Base-by-base conservation (phyloP, 2,797 vertebrate genomes). In the Sebastes wilsoni region DNA sequence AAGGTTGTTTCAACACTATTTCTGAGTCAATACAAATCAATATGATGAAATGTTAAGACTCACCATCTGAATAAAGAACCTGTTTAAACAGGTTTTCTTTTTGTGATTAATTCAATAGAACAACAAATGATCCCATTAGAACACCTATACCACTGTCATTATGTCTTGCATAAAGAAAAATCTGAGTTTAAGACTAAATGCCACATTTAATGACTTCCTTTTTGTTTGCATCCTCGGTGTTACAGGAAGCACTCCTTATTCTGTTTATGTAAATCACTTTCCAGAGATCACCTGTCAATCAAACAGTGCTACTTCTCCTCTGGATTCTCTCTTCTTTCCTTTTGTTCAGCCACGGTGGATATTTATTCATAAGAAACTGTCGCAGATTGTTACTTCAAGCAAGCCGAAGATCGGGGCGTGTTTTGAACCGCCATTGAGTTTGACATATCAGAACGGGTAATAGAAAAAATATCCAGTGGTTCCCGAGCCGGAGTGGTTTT, bases 401-500 rank as follows among this genome's bases (percentile, higher is more conserved):
- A 11, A 74, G 69, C 42, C n/a, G 1, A 38, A 65, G 77, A 78
- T 80, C 34, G 38, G 72, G 59, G 46, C 2, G 32, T 75, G 69
- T 79, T 84, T 71, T 85, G 54, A 86, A 64, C 52, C 1, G 4
- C 66, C 72, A 84, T 72, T 65, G 78, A 84, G 82, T 89, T 66
- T 88, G 87, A 88, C 83, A 85, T 74, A 87, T 85, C 83, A 82
- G 79, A 88, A 78, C 49, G 38, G 85, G 76, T 83, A 86, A 87
- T 81, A 49, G 54, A 81, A 83, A 89, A 84, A 91, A 89, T 82
- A 87, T 88, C 73, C 71, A 83, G 71, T 78, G 74, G 36, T 87
- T 65, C 81, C 77, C 56, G 23, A 75, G 84, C 61, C 70, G 69
- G 22, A 90, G 89, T 90, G 83, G 72, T 87, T 93, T 92, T 92